Evolutionary conservation across 2,113 vertebrate genomes (phyloP).

Genomic region (Oenanthe oenanthe): DNA sequence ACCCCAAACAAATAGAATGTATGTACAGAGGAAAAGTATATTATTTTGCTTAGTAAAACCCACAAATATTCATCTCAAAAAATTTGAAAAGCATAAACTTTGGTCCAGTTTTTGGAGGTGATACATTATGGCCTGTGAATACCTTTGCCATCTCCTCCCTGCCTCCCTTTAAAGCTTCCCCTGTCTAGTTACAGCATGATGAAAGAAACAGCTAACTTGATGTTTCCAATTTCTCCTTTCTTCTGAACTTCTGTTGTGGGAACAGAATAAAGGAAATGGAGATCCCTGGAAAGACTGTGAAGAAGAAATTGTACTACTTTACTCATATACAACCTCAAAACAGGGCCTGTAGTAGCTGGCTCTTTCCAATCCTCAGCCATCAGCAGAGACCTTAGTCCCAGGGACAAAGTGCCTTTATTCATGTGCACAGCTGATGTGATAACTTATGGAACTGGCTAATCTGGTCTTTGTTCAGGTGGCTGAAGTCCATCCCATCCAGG

Average conservation of each 20-base stretch:
- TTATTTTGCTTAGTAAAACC: neutral
- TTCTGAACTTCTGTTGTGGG: neutral
- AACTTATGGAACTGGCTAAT: neutral
- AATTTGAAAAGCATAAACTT: neutral
- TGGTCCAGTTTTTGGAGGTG: neutral
- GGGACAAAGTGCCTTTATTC: neutral
- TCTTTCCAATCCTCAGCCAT: neutral
- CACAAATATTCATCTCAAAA: neutral
- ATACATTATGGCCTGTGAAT: neutral
- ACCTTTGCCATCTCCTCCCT: neutral
- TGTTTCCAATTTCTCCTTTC: neutral
- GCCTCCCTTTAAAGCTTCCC: neutral
- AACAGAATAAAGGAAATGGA: neutral
- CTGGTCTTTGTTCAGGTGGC: neutral
- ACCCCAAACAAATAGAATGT: neutral
- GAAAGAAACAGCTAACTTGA: neutral
- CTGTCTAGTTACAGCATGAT: neutral
- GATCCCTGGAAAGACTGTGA: neutral
- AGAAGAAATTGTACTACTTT: neutral
- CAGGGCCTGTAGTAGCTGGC: neutral
- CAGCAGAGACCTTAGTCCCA: neutral
- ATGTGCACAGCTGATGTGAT: neutral
- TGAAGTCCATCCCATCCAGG: neutral
- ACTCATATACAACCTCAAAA: neutral
- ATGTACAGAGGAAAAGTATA: neutral